Evolutionary conservation across 30 jellyfish, hydroid and myxozoan genomes (phyloP), one percentile per base, ranked within the genome.

Genomic region (Aurelia sp.): DNA sequence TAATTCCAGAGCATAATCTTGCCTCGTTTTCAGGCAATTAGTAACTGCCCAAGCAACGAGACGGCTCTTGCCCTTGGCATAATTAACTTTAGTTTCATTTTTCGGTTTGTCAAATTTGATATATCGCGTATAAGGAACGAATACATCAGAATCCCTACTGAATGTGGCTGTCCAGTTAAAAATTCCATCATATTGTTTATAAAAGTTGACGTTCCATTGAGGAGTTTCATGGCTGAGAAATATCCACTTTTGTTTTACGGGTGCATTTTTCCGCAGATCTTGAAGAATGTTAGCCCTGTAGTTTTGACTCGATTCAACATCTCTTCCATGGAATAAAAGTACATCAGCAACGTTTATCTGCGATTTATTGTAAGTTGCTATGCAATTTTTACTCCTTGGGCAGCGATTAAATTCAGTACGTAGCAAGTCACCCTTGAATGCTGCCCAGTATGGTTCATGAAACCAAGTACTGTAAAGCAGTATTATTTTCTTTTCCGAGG

Each of bases 21-120:
- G 88, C 38, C 98, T 62, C 51, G 63, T 55, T 61, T 69, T 60
- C 10, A 85, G 95, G 55, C 98, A 91, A 19, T 86, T 90, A 69
- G 90, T 81, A 4, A 77, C 96, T 85, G 76, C 67, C 94, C 96
- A 91, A n/a, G 78, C 86, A 35, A 86, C 87, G 6, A 74, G 74
- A 68, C 88, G 82, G n/a, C 59, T 67, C 77, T 86, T 91, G 7
- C 66, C 86, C 53, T 24, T 41, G 8, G 98, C 98, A 76, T 91
- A 80, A 58, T 91, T 85, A 35, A 60, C 35, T 21, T 44, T 9
- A 4, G 61, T 35, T 0, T 13, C 44, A 11, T 8, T 1, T 4
- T 44, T 16, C 8, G 41, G 35, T 7, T 16, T 24, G 27, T 75
- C 74, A 10, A 48, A 9, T 60, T 47, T 64, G 67, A 12, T 41